phyloP scores from a whole-genome alignment of 2,113 vertebrate genomes.

The Percina caprodes region DNA sequence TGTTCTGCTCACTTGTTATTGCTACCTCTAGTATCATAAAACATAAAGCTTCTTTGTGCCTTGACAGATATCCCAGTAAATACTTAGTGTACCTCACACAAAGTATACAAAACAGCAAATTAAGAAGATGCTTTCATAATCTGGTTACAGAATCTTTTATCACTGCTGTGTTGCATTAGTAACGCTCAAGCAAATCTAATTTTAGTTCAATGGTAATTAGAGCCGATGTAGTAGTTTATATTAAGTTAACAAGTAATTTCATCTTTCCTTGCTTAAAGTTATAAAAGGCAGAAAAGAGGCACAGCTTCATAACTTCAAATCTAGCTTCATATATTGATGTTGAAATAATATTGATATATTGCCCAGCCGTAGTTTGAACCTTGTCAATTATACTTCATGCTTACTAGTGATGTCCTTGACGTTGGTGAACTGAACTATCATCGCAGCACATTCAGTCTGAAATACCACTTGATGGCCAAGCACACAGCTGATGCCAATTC shows the following conservation, averaged over 20 bases:
- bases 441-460: no score
- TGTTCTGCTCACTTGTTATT: neutral
- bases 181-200: neutral
- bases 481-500: no score
- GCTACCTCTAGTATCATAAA: neutral
- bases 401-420: no score
- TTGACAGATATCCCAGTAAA: neutral
- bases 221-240: neutral
- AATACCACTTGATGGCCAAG: no score
- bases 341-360: no score
- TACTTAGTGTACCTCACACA: neutral
- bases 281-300: constrained; percentile 9
- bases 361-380: no score
- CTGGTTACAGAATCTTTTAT: neutral
- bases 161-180: neutral
- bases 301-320: no score
- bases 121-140: neutral
- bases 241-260: neutral
- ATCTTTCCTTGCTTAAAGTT: neutral
- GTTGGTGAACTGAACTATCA: no score
- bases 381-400: no score
- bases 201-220: neutral
- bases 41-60: neutral
- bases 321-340: no score
- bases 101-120: neutral